Percentiles rank a stretch among this genome's conserved stretches.
phyloP scores from a whole-genome alignment of 2,888 invertebrate species.

The Hydrotaea diabolus region DNA sequence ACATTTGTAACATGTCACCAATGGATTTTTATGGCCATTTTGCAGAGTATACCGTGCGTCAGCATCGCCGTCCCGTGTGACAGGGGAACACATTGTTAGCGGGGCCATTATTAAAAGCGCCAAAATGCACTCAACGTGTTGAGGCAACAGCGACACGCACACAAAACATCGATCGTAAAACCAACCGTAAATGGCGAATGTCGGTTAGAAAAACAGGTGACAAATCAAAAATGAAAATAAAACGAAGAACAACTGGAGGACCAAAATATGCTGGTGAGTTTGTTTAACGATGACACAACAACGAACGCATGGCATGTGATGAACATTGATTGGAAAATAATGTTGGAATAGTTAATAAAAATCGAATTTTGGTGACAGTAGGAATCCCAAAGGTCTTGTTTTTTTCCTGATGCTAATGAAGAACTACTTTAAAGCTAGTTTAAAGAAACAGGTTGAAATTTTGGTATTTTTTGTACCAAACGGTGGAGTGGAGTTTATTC shows the following conservation, averaged over 20 bases:
- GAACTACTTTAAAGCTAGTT: not conserved
- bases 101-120: slow-evolving; percentile 32
- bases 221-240: slow-evolving; percentile 51
- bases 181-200: slow-evolving; percentile 22
- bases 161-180: slow-evolving; percentile 27
- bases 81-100: not conserved
- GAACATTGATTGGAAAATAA: slow-evolving; percentile 5
- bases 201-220: slow-evolving; percentile 62
- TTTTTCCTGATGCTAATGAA: not conserved
- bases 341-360: slow-evolving; percentile 3
- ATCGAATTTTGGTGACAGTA: not conserved
- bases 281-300: slow-evolving; percentile 7
- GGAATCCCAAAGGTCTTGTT: not conserved
- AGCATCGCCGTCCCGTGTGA: not conserved
- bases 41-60: not conserved
- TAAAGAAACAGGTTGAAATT: not conserved
- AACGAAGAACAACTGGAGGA: too few species aligned
- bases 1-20: slow-evolving; percentile 68
- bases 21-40: slow-evolving; percentile 62
- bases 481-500: too few species aligned
- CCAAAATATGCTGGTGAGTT: not conserved
- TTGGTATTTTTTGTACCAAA: too few species aligned
- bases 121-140: slow-evolving; percentile 62
- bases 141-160: not conserved
- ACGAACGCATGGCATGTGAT: not conserved